Evolutionary conservation across 2,113 vertebrate genomes (phyloP), one percentile per base, ranked within the genome.

Genomic region (Arothron firmamentum): DNA sequence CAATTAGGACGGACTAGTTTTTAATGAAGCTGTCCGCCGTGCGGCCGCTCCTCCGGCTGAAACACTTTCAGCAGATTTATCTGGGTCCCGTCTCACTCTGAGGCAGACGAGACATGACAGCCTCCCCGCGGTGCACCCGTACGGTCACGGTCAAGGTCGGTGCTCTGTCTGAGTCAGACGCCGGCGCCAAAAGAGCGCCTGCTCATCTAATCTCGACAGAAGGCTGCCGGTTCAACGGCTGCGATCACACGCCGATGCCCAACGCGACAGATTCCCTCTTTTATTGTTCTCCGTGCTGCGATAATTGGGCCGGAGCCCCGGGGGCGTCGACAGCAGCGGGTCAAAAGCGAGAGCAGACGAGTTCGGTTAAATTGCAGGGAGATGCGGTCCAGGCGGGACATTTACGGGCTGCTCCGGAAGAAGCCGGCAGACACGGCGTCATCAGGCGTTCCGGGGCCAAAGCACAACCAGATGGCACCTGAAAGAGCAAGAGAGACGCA

Each of bases 11-110:
- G 34, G 48, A 70, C 70, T 47, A 74, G 48, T 70, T 78, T 69
- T 51, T 65, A 45, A 75, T 52, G 58, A 68, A 55, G 69, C 63
- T 7, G 25, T 28, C 25, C 25, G 6, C 25, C n/a, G n/a, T n/a
- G n/a, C n/a, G n/a, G n/a, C n/a, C n/a, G n/a, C n/a, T n/a, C n/a
- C 64, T 14, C 47, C 23, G 68, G 79, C 54, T 0, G 7, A 23
- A 45, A 31, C 28, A 63, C 48, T 67, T 67, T 55, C 55, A 51
- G 63, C 5, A 59, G 59, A 51, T 74, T 85, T 78, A 83, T 88
- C 65, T 67, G 48, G 68, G 75, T 46, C 60, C 64, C 67, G 65
- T 59, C 80, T 83, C 72, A 59, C 54, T 61, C 53, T 65, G 65
- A 58, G 68, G 56, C 42, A 54, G 65, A 82, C 59, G 62, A 50